Percentiles rank a stretch among this genome's conserved stretches.
phyloP scores from a whole-genome alignment of 23 tunicate genomes.

The Trididemnum miniatum region DNA sequence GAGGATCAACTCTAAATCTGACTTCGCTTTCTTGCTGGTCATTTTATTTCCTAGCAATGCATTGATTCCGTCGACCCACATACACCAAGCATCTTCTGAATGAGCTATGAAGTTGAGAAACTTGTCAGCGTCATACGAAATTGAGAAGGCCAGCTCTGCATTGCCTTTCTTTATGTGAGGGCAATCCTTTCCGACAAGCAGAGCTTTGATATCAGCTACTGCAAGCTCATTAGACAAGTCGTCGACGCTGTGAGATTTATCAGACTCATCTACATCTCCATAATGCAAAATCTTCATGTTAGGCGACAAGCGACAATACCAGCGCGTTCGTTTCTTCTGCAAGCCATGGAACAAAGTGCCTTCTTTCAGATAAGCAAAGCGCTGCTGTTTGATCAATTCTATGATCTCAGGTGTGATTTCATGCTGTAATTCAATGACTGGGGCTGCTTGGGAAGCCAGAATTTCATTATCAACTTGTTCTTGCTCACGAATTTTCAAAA shows the following conservation, averaged over 20 bases:
- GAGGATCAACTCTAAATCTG: slow-evolving; percentile 67
- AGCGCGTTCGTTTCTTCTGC: slow-evolving; percentile 55
- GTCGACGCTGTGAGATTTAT: slow-evolving; percentile 37
- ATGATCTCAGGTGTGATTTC: slow-evolving; percentile 62
- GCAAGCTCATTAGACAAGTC: slow-evolving; percentile 60
- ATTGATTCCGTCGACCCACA: slow-evolving; percentile 88
- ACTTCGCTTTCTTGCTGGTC: slow-evolving; percentile 52
- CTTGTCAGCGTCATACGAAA: slow-evolving; percentile 71
- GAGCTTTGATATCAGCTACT: slow-evolving; percentile 58
- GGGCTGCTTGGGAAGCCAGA: slow-evolving; percentile 64
- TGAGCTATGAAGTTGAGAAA: slow-evolving; percentile 81
- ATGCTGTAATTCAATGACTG: slow-evolving; percentile 71
- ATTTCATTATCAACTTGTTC: slow-evolving; percentile 65
- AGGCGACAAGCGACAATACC: slow-evolving; percentile 82
- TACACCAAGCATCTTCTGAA: slow-evolving; percentile 42
- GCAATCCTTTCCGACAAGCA: slow-evolving; percentile 67
- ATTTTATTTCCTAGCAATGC: slow-evolving; percentile 68
- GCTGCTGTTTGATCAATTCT: slow-evolving; percentile 57
- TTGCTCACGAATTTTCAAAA: slow-evolving; percentile 71
- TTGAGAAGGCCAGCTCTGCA: slow-evolving; percentile 71
- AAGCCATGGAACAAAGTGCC: slow-evolving; percentile 81
- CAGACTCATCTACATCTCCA: slow-evolving; percentile 74
- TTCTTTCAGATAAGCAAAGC: slow-evolving; percentile 54
- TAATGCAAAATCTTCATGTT: slow-evolving; percentile 79
- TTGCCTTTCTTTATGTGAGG: slow-evolving; percentile 76